Evolutionary conservation across 1,140 invertebrate genomes (phyloP), one percentile per base, ranked within the genome.

Genomic region (Heliconius congener): DNA sequence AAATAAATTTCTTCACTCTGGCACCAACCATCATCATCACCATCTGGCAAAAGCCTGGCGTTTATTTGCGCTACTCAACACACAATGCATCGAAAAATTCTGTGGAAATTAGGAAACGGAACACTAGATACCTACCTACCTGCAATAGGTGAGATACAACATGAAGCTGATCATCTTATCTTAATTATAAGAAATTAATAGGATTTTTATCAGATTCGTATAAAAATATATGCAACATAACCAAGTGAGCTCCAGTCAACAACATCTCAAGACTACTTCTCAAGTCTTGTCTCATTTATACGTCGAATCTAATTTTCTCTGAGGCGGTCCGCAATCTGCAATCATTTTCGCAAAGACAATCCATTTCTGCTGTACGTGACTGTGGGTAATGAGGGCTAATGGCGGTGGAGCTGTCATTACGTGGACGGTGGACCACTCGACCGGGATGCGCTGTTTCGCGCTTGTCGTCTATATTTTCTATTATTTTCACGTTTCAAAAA

Each of bases 341-440:
- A 91, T 92, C 90, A 92, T 93, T 94, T 92, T 92, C 89, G 91
- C 90, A 92, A 91, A 94, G 92, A 94, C 91, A 94, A 94, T 94
- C 92, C 91, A 91, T 93, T 93, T 89, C 89, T 87, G 89, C 84
- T 82, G 86, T 92, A 93, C 92, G 91, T 93, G 92, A 93, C 90
- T 91, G 86, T 76, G 80, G 82, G 90, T 91, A 92, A 93, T 94
- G 90, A 91, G 91, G 87, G 87, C 84, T 93, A 93, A 93, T 93
- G 87, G 87, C 86, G 84, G 85, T 71, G 55, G 84, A 83, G 85
- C 87, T 88, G 88, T 90, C 87, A 93, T 93, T 91, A 91, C 86
- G 50, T 50, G 39, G 76, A 78, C 72, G 42, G 60, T 30, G 52
- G 76, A 78, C 72, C 76, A 60, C 80, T 78, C 80, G 76, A n/a